Percentiles rank a stretch among this genome's conserved stretches.
Conservation (phyloP, 2,797 vertebrate species). For the Phataginus tetradactyla region DNA sequence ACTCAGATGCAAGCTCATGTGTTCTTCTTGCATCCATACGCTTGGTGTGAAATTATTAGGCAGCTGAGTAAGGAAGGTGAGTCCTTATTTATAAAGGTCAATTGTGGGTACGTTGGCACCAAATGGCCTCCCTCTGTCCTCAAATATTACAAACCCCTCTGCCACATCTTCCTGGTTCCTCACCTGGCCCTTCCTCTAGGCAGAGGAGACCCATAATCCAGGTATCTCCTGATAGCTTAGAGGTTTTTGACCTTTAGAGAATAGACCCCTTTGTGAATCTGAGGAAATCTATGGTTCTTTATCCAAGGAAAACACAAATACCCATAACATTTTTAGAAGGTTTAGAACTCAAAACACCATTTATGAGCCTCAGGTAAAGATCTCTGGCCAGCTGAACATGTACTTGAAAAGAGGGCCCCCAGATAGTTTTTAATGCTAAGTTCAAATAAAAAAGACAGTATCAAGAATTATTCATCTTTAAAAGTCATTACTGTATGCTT, state of each 20-base stretch:
- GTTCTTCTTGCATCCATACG: background rate
- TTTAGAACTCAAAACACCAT: background rate
- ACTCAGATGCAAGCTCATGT: background rate
- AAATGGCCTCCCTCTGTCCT: background rate
- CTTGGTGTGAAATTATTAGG: background rate
- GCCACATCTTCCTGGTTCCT: background rate
- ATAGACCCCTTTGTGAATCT: background rate
- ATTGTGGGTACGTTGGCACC: background rate
- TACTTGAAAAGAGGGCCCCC: background rate
- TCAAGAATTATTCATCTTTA: background rate
- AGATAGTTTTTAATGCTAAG: background rate
- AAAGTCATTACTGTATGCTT: background rate
- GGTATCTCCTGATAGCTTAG: background rate
- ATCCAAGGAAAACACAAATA: background rate
- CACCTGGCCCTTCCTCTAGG: background rate
- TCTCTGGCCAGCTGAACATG: background rate
- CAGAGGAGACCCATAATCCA: background rate
- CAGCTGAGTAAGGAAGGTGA: background rate
- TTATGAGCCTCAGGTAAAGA: background rate
- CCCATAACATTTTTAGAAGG: background rate
- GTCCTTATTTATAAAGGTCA: background rate
- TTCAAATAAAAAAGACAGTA: slow-evolving; percentile 23
- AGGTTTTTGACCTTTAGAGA: background rate
- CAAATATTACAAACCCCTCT: background rate
- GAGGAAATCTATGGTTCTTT: background rate